Evolutionary conservation across 2,797 vertebrate genomes (phyloP).

Genomic region (Sebastes dallii): DNA sequence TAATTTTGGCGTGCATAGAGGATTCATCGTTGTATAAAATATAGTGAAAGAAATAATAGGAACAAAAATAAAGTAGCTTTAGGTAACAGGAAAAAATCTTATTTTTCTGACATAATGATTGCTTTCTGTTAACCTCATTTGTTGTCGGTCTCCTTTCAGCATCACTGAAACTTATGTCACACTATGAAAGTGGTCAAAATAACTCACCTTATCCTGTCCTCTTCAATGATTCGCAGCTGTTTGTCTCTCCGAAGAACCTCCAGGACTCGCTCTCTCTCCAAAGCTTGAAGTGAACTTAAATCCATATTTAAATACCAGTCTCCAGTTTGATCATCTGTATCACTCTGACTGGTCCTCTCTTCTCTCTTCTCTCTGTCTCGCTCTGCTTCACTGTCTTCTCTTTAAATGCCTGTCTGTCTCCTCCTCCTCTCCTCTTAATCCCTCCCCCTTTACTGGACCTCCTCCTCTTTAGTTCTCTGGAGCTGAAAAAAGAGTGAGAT

Average conservation of each 20-base stretch:
- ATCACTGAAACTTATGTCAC: not conserved
- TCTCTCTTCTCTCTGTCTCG: constrained; percentile 17
- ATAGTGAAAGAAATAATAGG: not conserved
- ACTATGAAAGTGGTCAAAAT: not conserved
- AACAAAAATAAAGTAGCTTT: not conserved
- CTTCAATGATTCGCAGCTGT: constrained; percentile 84
- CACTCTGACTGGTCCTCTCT: constrained; percentile 1
- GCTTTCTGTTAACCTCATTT: not conserved
- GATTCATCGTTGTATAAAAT: not conserved
- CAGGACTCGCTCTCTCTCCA: constrained; percentile 86
- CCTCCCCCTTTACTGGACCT: constrained; percentile 20
- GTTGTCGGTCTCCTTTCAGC: not conserved
- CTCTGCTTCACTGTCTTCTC: constrained; percentile 7
- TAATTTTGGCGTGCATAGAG: too few relatives aligned
- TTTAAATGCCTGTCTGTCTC: constrained; percentile 9
- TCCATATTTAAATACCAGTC: constrained; percentile 69
- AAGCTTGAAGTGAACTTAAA: constrained; percentile 83
- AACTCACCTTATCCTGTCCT: constrained; percentile 88
- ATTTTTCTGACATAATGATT: too few relatives aligned
- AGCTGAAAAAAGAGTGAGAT: constrained; percentile 14
- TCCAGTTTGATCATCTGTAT: constrained; percentile 4
- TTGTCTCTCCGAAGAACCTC: constrained; percentile 90
- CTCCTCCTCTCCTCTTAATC: constrained; percentile 17
- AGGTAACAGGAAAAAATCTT: not conserved
- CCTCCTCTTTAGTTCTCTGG: constrained; percentile 22